phyloP scores from a whole-genome alignment of 2,888 invertebrate genomes.

The Julus scandinavius region DNA sequence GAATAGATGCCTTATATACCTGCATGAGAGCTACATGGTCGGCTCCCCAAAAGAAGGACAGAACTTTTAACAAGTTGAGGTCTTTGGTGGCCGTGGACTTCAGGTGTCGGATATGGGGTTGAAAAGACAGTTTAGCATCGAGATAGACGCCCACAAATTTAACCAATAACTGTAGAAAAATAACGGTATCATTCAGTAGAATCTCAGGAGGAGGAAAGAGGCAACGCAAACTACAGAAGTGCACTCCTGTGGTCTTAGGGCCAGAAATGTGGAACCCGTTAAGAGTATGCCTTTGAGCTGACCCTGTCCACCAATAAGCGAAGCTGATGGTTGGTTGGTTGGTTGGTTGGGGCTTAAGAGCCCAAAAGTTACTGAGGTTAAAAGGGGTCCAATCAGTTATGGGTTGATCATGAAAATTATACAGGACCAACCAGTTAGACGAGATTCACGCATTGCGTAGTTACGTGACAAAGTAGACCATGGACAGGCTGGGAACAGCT shows the following conservation, averaged over 20 bases:
- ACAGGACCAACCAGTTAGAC: too few relatives aligned
- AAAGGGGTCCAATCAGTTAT: too few relatives aligned
- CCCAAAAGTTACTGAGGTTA: too few relatives aligned
- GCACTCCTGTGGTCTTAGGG: not conserved
- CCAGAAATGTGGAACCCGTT: not conserved
- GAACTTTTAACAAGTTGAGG: not conserved
- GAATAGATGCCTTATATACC: not conserved
- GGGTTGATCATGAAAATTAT: too few relatives aligned
- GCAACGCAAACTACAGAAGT: not conserved
- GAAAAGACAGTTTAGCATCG: not conserved
- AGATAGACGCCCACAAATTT: not conserved
- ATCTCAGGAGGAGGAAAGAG: not conserved
- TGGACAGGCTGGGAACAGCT: too few relatives aligned
- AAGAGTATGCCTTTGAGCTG: accelerated
- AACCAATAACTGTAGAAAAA: not conserved
- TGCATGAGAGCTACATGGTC: not conserved
- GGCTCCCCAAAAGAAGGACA: too few relatives aligned
- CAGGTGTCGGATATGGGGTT: not conserved
- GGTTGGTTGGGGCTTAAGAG: too few relatives aligned
- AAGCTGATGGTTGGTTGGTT: not conserved
- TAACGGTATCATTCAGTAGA: not conserved
- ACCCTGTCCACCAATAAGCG: not conserved
- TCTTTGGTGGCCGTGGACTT: not conserved
- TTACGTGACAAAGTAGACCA: too few relatives aligned
- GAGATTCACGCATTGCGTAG: too few relatives aligned